A percentile compares a stretch with the other conserved stretches of the same genome.
Conservation (phyloP, 2,888 invertebrate species). For the Halocaridina rubra region DNA sequence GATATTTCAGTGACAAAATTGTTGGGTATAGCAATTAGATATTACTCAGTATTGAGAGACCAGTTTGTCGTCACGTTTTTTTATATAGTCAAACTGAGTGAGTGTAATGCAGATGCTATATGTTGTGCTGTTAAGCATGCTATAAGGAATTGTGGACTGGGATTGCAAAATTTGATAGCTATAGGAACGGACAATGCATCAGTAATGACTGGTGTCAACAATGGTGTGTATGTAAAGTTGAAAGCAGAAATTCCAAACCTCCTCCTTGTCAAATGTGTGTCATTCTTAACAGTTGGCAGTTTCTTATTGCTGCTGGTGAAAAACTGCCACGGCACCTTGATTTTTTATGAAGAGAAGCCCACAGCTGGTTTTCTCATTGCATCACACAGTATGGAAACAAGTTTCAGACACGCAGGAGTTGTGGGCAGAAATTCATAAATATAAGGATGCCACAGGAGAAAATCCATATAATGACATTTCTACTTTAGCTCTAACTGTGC, state of each 20-base stretch:
- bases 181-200: constrained; percentile 14
- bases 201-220: constrained; percentile 2
- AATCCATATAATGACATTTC: neutral
- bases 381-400: neutral
- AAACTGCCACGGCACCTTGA: neutral
- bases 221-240: neutral
- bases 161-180: constrained; percentile 18
- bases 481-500: neutral
- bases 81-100: constrained; percentile 4
- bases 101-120: constrained; percentile 12
- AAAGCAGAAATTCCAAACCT: neutral
- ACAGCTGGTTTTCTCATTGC: neutral
- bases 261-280: too few species aligned
- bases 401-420: neutral
- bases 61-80: constrained; percentile 8
- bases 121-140: constrained; percentile 9
- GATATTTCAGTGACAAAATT: constrained; percentile 18
- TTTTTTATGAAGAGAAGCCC: neutral
- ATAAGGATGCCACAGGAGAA: neutral
- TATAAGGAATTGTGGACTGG: neutral
- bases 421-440: neutral
- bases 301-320: neutral
- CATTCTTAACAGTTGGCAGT: neutral
- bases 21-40: constrained; percentile 12
- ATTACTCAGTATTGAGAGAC: neutral